Evolutionary conservation across 2,113 vertebrate species (phyloP), one percentile per base, ranked within the genome.

Genomic region (Hyperopisus bebe): DNA sequence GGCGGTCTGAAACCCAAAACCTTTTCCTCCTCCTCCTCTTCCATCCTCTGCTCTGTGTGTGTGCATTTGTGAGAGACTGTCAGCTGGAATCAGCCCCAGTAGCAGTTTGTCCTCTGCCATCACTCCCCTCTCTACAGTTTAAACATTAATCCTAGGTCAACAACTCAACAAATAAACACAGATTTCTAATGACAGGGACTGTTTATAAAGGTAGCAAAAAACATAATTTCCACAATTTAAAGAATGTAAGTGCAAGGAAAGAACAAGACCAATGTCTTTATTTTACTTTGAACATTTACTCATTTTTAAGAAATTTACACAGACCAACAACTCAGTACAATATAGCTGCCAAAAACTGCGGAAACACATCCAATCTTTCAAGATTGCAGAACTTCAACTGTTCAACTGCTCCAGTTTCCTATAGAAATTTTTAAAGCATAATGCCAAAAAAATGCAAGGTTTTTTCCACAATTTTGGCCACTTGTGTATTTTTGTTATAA

Each of bases 1-100:
- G 91, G 89, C 90, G 94, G 92, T 44, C 91, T 94, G 93, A 91
- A 93, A 93, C 91, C 89, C 88, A 91, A 92, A 93, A 51, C 92
- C 89, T 80, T 92, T 93, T 92, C 92, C 95, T 93, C 93, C 93
- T 87, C 70, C 46, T 87, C 70, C 46, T 42, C 80, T n/a, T n/a
- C 48, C 82, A 66, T 47, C 50, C 55, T 90, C 31, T 91, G 88
- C 51, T 31, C 42, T 51, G 19, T 5, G 84, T 88, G n/a, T 0
- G 13, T 27, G 46, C 62, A 31, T 89, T 77, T 74, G 51, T 21
- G 74, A 80, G 17, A 46, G 82, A 44, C 82, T 4, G 21, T 46
- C 21, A 42, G 21, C 82, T 84, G 21, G 82, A 84, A 46, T 84
- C 82, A 2, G 82, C 82, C 44, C 44, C 39, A 46, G 21, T n/a